Percentiles rank a stretch among this genome's conserved stretches.
These are phyloP conservation scores for Agrotis segetum DNA, from an alignment of 2,888 invertebrate species.

Conservation along the genomic window DNA sequence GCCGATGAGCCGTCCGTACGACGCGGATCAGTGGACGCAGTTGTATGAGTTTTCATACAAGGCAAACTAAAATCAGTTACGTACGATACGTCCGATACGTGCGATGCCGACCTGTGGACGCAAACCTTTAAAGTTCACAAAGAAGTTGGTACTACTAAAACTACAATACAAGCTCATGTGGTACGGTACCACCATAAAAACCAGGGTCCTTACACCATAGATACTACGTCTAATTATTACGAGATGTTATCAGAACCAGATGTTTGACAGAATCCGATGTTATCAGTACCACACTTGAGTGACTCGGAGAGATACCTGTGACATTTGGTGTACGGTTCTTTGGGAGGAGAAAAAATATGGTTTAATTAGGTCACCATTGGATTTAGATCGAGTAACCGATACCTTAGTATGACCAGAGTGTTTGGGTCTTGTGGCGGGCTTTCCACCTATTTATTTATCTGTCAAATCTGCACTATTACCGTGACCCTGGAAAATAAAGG, in stretches of 20 bases:
- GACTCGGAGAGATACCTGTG: conserved; percentile 26
- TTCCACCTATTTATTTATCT: not conserved
- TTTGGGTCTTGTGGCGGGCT: no score
- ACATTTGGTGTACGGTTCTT: conserved; percentile 45
- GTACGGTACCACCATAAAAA: conserved; percentile 44
- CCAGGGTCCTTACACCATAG: conserved; percentile 46
- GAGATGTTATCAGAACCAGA: conserved; percentile 61
- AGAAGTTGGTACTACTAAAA: no score
- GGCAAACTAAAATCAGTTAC: no score
- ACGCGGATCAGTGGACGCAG: no score
- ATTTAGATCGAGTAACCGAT: conserved; percentile 23
- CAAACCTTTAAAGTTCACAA: no score
- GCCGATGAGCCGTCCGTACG: no score
- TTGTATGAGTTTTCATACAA: no score
- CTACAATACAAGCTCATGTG: conserved; percentile 21
- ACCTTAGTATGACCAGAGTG: not conserved
- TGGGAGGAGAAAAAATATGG: conserved; percentile 19
- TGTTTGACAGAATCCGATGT: conserved; percentile 67
- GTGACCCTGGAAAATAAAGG: no score
- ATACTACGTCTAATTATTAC: conserved; percentile 51
- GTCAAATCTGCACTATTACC: not conserved
- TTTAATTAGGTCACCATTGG: conserved; percentile 29
- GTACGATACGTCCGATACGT: no score
- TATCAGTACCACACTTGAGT: conserved; percentile 59
- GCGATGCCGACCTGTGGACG: no score